Conservation (phyloP, 1,140 invertebrate species). For the Drosophila pseudoananassae region DNA sequence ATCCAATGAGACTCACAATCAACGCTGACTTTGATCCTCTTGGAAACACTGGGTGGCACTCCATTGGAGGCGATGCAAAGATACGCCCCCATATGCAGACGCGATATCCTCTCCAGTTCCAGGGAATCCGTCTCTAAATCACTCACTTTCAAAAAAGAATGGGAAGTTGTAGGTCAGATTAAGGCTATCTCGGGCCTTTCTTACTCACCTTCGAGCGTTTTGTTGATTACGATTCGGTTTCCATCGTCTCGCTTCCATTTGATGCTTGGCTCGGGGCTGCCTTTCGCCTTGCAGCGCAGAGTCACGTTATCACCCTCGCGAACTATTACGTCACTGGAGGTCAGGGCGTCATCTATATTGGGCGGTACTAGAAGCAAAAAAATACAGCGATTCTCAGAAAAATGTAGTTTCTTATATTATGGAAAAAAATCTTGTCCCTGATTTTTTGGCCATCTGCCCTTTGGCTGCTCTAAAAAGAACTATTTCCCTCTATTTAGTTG, state of each 20-base stretch:
- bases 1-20: conserved; percentile 93
- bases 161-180: neutral
- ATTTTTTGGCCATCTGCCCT: neutral
- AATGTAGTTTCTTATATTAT: neutral
- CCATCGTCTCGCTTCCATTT: conserved; percentile 96
- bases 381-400: neutral
- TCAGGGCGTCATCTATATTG: conserved; percentile 94
- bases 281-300: conserved; percentile 93
- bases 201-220: conserved; percentile 89
- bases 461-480: neutral
- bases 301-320: conserved; percentile 95
- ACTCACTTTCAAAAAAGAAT: conserved; percentile 85
- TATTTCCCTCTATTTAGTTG: neutral
- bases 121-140: conserved; percentile 93
- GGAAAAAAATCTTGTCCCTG: too few species aligned
- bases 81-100: conserved; percentile 95
- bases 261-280: conserved; percentile 93
- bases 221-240: conserved; percentile 92
- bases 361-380: conserved; percentile 91
- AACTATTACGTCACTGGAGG: conserved; percentile 95
- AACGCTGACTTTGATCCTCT: conserved; percentile 96
- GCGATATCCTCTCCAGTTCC: conserved; percentile 93
- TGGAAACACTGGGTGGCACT: conserved; percentile 93
- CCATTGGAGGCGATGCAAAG: conserved; percentile 93
- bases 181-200: neutral